Evolutionary conservation across 2,888 invertebrate genomes (phyloP).

Genomic region (Ophraella communa): DNA sequence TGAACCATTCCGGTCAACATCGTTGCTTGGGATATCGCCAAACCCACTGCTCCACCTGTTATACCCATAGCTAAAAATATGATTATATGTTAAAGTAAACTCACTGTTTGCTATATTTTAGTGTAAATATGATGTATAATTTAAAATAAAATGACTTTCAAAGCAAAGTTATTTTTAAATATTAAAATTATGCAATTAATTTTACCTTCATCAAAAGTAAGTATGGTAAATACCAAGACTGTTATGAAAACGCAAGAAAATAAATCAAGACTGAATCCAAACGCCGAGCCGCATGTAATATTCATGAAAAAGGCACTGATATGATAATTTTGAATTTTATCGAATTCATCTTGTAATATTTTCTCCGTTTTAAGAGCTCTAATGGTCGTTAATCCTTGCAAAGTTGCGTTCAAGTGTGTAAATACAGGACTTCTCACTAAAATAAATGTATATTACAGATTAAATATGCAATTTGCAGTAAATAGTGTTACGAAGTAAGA

Average conservation of each 20-base stretch:
- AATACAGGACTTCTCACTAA: conserved; percentile 91
- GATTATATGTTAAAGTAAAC: background rate
- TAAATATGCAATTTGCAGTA: background rate
- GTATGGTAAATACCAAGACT: conserved; percentile 69
- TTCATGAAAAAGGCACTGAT: conserved; percentile 89
- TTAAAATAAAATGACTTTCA: too few relatives aligned
- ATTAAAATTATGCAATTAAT: background rate
- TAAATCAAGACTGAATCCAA: conserved; percentile 71
- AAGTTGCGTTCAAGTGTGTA: conserved; percentile 82
- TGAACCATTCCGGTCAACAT: conserved; percentile 81
- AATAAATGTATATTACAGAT: conserved; percentile 66
- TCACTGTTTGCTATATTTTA: too few relatives aligned
- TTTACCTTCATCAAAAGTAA: conserved; percentile 58
- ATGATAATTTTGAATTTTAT: conserved; percentile 78
- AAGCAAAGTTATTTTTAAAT: background rate
- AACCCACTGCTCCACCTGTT: conserved; percentile 41
- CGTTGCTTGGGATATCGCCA: conserved; percentile 59
- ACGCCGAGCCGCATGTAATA: conserved; percentile 83
- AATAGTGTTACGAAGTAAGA: too few relatives aligned
- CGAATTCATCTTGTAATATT: conserved; percentile 76
- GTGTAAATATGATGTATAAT: too few relatives aligned
- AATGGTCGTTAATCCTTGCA: conserved; percentile 87
- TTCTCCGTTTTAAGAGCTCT: conserved; percentile 81
- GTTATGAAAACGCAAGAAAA: conserved; percentile 68
- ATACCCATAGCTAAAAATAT: conserved; percentile 34